A percentile compares a stretch with the other conserved stretches of the same genome.
phyloP scores from a whole-genome alignment of 2,797 vertebrate genomes.

The Alfaro cultratus region DNA sequence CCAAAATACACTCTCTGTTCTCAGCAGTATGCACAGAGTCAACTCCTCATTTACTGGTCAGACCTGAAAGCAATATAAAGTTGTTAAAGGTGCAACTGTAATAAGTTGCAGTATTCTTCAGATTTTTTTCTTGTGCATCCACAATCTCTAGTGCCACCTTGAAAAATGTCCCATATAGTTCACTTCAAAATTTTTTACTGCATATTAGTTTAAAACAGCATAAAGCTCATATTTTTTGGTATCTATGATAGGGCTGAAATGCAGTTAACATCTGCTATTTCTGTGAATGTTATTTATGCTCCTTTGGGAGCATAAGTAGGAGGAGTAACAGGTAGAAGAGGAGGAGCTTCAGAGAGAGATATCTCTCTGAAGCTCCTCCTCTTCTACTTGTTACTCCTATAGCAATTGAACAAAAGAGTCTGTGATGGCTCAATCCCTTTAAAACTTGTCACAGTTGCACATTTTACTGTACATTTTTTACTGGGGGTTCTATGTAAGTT shows the following conservation, averaged over 20 bases:
- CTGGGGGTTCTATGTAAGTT: neutral
- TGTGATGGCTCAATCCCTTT: neutral
- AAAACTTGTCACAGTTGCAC: neutral
- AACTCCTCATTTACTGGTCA: neutral
- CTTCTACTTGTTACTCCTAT: neutral
- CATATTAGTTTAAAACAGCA: neutral
- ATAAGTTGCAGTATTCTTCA: neutral
- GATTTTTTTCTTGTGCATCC: neutral
- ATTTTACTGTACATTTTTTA: neutral
- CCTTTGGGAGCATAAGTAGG: no score
- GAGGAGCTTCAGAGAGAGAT: no score
- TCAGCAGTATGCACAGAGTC: neutral
- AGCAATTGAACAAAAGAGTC: neutral
- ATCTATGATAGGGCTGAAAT: neutral
- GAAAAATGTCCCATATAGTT: neutral
- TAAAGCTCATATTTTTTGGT: neutral
- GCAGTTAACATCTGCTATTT: neutral
- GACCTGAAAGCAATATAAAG: neutral
- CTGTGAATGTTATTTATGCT: neutral
- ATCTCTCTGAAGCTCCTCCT: neutral
- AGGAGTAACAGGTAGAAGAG: no score
- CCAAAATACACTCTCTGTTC: neutral
- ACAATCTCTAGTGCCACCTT: neutral
- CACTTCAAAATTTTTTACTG: neutral
- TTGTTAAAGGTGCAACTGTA: neutral